These are phyloP conservation scores for Phyllopteryx taeniolatus DNA, from an alignment of 2,113 vertebrate genomes.

Conservation along the genomic window DNA sequence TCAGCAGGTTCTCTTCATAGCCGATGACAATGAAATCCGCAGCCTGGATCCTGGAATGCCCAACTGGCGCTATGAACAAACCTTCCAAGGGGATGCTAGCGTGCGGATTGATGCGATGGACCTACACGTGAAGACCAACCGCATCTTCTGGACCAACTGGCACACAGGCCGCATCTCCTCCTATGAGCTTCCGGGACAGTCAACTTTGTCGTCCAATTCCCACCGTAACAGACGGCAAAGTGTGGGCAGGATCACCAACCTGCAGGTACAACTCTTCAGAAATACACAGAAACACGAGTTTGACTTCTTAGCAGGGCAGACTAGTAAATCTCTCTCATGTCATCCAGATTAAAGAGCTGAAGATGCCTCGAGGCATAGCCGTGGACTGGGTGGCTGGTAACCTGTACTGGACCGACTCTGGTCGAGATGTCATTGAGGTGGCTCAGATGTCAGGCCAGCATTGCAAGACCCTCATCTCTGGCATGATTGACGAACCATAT, in stretches of 20 bases:
- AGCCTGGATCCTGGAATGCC: conserved; percentile 89
- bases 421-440: conserved; percentile 92
- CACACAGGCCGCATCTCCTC: conserved; percentile 92
- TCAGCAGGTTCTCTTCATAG: conserved; percentile 87
- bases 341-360: conserved; percentile 86
- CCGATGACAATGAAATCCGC: conserved; percentile 95
- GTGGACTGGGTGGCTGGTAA: conserved; percentile 97
- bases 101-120: conserved; percentile 98
- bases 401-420: conserved; percentile 95
- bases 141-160: conserved; percentile 98
- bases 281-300: not conserved
- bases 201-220: conserved; percentile 65
- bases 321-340: not conserved
- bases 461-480: conserved; percentile 90
- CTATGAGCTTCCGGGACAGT: conserved; percentile 76
- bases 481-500: conserved; percentile 95
- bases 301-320: not conserved
- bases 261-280: conserved; percentile 74
- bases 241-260: conserved; percentile 80
- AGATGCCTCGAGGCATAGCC: conserved; percentile 93
- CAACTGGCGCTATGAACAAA: conserved; percentile 88
- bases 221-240: conserved; percentile 86
- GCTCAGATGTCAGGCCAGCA: conserved; percentile 87
- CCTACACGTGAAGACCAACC: conserved; percentile 87
- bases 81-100: conserved; percentile 89